Conservation (phyloP, 2,113 vertebrate genomes). For the Chrysochloris asiatica region DNA sequence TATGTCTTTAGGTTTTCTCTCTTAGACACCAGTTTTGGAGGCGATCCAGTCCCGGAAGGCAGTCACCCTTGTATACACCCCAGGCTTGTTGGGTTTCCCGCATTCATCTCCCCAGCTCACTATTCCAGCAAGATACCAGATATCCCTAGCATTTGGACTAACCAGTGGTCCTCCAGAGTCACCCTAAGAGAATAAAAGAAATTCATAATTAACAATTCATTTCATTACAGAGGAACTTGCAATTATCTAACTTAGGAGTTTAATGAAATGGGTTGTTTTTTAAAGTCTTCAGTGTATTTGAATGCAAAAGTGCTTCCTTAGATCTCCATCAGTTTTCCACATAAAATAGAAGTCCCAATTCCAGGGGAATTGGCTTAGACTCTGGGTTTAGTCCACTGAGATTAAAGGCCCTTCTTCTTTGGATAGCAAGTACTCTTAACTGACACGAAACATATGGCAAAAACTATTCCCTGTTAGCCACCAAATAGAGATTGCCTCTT, state of each 20-base stretch:
- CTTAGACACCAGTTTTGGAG: conserved; percentile 71
- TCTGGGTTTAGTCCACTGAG: background rate
- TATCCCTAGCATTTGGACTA: conserved; percentile 79
- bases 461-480: background rate
- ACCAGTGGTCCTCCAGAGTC: conserved; percentile 90
- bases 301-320: background rate
- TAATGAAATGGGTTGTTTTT: background rate
- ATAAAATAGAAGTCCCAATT: background rate
- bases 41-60: conserved; percentile 84
- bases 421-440: background rate
- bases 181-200: conserved; percentile 78
- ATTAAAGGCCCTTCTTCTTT: background rate
- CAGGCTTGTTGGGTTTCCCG: conserved; percentile 80
- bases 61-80: conserved; percentile 86
- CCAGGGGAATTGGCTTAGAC: background rate
- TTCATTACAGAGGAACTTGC: conserved; percentile 1
- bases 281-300: background rate
- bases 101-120: conserved; percentile 87
- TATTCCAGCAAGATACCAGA: conserved; percentile 87
- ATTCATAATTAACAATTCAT: conserved; percentile 8
- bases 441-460: background rate
- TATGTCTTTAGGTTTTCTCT: background rate
- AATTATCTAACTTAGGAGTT: background rate
- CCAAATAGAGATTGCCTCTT: background rate
- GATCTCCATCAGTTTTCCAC: background rate